phyloP scores from a whole-genome alignment of 2,888 invertebrate genomes.

The Heliconius aoede region DNA sequence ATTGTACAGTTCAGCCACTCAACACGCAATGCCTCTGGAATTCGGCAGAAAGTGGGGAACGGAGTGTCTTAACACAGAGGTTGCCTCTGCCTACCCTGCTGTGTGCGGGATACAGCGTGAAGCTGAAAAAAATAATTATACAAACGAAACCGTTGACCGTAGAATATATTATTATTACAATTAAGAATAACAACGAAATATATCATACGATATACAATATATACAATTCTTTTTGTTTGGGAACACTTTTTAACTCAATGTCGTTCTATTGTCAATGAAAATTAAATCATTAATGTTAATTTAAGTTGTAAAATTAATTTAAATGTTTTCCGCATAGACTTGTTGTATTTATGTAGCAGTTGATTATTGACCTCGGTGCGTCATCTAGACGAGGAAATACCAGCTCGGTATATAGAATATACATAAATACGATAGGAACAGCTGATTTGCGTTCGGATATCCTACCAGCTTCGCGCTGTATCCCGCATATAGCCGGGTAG shows the following conservation, averaged over 20 bases:
- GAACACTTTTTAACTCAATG: conserved; percentile 30
- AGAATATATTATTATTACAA: neutral
- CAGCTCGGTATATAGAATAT: neutral
- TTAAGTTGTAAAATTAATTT: conserved; percentile 33
- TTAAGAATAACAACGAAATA: neutral
- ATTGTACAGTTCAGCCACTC: too few species aligned
- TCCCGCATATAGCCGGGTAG: too few species aligned
- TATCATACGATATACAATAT: neutral
- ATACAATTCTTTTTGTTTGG: conserved; percentile 3
- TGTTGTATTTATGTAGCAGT: conserved; percentile 33
- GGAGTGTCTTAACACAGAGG: too few species aligned
- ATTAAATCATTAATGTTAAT: conserved; percentile 40
- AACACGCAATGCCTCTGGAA: too few species aligned
- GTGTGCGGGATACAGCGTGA: too few species aligned
- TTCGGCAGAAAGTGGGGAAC: too few species aligned
- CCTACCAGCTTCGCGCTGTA: too few species aligned
- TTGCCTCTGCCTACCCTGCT: too few species aligned
- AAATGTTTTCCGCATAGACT: conserved; percentile 34
- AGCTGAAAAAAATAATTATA: too few species aligned
- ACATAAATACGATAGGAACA: conserved; percentile 3
- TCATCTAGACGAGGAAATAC: conserved; percentile 37
- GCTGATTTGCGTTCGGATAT: neutral
- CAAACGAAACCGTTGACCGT: too few species aligned
- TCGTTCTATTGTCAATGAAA: conserved; percentile 34
- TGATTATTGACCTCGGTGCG: conserved; percentile 40